Evolutionary conservation across 64 coral and sea anemone species (phyloP), one percentile per base, ranked within the genome.

Genomic region (Catalaphyllia jardinei): DNA sequence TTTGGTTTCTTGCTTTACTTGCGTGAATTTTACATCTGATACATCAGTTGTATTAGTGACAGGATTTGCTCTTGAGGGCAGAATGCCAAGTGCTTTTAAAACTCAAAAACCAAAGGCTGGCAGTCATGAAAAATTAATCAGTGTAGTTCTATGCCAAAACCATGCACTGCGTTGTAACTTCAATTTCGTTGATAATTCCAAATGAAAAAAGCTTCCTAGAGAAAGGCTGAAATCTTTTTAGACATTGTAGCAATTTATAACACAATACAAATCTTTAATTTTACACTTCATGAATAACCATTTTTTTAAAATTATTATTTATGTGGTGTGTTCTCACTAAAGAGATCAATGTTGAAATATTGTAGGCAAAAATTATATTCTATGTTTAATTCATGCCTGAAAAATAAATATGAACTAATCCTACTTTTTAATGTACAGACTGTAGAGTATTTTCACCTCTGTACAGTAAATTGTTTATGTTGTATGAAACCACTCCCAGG

Each of bases 81-180:
- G 60, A 83, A 65, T 0, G 13, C 31, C 10, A 25, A 46, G 20
- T 61, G 60, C 62, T 83, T 83, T 61, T 61, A 19, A 82, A 83
- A 83, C 39, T 83, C 24, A 30, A 31, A 65, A 38, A 8, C 79
- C 30, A 39, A 39, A 67, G 31, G 8, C 46, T 65, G 31, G 64
- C 29, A 10, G 2, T 22, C 59, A 83, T 83, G 59, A 83, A 83
- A 83, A 83, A 83, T 83, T 83, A 63, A 83, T 83, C 20, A 83
- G 10, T 65, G 20, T 39, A 67, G 62, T 83, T 8, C 35, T 42
- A 83, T 83, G 79, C 59, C 67, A 55, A 83, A 83, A 30, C 52
- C 55, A 4, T 60, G 9, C 33, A 39, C 2, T 24, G 12, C 59
- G 13, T 31, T 20, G 19, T 83, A 39, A 42, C 5, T 22, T 39